Conservation (phyloP, 1,140 invertebrate genomes). For the Chionoecetes opilio region DNA sequence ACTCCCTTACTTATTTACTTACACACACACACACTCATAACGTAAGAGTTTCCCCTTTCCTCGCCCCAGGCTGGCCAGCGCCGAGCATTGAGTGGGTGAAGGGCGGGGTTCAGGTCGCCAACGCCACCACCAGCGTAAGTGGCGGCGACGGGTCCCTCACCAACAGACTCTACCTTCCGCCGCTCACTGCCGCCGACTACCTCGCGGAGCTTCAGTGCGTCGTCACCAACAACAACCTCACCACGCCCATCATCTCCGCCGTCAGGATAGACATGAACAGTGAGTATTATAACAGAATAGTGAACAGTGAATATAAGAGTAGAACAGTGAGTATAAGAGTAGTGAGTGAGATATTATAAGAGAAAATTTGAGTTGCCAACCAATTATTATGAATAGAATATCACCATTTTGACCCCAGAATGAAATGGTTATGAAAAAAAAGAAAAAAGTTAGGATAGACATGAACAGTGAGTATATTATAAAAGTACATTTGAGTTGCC, state of each 20-base stretch:
- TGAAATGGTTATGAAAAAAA: no score
- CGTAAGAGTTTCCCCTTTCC: not conserved
- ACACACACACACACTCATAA: not conserved
- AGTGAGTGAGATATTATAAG: no score
- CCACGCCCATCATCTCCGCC: constrained; percentile 27
- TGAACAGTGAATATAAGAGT: no score
- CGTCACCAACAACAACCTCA: constrained; percentile 71
- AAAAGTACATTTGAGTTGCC: no score
- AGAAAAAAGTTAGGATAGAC: no score
- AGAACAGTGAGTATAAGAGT: no score
- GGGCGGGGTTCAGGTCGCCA: not conserved
- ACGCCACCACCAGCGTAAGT: constrained; percentile 18
- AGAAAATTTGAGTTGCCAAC: no score
- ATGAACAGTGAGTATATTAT: no score
- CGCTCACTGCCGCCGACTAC: constrained; percentile 57
- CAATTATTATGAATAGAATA: no score
- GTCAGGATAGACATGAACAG: constrained; percentile 75
- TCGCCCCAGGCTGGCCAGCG: constrained; percentile 45
- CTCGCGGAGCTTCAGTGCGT: constrained; percentile 62
- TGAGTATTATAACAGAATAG: no score
- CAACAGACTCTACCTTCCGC: constrained; percentile 43
- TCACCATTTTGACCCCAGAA: no score
- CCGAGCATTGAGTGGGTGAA: constrained; percentile 56
- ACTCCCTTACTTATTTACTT: no score
- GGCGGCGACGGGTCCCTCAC: constrained; percentile 57